Percentiles rank a stretch among this genome's conserved stretches.
Evolutionary conservation across 2,113 vertebrate genomes (phyloP).

Genomic region (Cyphomyrus plagiostoma): DNA sequence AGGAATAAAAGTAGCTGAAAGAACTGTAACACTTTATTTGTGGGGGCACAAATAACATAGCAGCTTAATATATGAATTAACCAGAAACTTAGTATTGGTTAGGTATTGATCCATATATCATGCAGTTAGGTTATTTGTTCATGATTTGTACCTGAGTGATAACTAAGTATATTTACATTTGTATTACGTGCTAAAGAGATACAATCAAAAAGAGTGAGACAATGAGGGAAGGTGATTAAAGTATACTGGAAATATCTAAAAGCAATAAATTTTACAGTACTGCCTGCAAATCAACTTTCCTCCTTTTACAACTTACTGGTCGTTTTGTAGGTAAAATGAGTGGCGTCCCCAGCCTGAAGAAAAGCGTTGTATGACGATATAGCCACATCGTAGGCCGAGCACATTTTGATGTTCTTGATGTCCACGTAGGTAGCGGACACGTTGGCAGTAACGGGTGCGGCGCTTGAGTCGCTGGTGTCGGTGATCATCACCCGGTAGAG

Average conservation of each 20-base stretch:
- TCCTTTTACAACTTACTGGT: slow-evolving; percentile 47
- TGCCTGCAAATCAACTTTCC: not conserved
- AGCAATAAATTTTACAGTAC: not conserved
- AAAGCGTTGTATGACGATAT: slow-evolving; percentile 60
- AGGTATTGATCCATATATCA: not conserved
- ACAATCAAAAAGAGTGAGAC: not conserved
- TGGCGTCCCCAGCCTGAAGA: slow-evolving; percentile 52
- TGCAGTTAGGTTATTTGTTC: not conserved
- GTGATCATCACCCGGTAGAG: slow-evolving; percentile 49
- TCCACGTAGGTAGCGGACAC: slow-evolving; percentile 35
- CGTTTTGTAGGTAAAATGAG: slow-evolving; percentile 40
- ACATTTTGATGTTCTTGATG: slow-evolving; percentile 53
- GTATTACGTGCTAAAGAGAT: not conserved
- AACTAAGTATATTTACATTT: not conserved
- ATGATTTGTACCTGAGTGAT: not conserved
- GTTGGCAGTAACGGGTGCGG: slow-evolving; percentile 18
- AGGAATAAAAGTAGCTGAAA: not conserved
- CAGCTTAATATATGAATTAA: not conserved
- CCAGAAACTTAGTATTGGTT: not conserved
- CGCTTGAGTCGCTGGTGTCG: slow-evolving; percentile 28
- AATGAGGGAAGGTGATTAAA: not conserved
- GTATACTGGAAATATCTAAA: not conserved
- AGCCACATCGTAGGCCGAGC: slow-evolving; percentile 58
- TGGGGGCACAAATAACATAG: not conserved
- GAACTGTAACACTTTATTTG: not conserved